phyloP scores from a whole-genome alignment of 2,888 invertebrate genomes.

The Eugnorisma glareosa region DNA sequence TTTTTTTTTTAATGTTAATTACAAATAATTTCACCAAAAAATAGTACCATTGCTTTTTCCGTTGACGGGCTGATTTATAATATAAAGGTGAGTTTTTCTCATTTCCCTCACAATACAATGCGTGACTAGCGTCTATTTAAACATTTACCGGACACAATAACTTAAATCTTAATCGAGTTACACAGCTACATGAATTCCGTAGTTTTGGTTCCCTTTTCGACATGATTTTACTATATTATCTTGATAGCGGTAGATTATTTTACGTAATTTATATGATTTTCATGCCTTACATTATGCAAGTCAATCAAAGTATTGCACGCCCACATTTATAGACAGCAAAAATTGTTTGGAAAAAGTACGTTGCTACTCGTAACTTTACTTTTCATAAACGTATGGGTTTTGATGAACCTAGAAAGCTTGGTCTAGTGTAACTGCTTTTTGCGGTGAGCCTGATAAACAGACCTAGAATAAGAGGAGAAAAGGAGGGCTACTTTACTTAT shows the following conservation, averaged over 20 bases:
- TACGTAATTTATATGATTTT: constrained; percentile 41
- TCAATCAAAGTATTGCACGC: not conserved
- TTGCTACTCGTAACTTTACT: too few relatives aligned
- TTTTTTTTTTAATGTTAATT: too few relatives aligned
- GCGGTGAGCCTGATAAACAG: too few relatives aligned
- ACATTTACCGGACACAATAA: constrained; percentile 56
- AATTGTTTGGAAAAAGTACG: not conserved
- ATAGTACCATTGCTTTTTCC: not conserved
- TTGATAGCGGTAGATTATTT: constrained; percentile 53
- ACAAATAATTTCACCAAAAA: not conserved
- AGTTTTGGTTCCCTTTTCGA: constrained; percentile 41
- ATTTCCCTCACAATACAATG: not conserved
- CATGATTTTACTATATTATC: constrained; percentile 47
- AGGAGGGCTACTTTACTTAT: too few relatives aligned
- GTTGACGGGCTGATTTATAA: not conserved
- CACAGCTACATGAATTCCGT: constrained; percentile 40
- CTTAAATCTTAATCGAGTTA: constrained; percentile 58
- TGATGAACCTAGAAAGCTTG: not conserved
- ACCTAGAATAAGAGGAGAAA: not conserved
- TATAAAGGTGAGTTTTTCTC: constrained; percentile 2
- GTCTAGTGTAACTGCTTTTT: not conserved
- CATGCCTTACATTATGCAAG: constrained; percentile 17
- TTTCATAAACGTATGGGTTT: not conserved
- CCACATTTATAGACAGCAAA: not conserved
- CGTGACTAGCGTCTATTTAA: constrained; percentile 58